Conservation (phyloP, 2,888 invertebrate genomes). For the Linnaemya vulpina region DNA sequence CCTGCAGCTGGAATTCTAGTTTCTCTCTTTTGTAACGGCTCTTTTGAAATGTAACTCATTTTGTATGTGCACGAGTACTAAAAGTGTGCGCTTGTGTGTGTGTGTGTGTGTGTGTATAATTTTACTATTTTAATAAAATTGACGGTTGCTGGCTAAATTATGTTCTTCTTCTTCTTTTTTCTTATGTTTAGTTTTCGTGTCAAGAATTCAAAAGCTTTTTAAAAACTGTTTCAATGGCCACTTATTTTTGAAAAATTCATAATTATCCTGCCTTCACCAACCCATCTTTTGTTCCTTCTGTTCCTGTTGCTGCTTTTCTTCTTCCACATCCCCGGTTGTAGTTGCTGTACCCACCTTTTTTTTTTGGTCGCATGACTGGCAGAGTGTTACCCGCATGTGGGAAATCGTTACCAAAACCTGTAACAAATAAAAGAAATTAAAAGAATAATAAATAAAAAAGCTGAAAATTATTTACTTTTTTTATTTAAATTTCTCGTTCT, state of each 20-base stretch:
- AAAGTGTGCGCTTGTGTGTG: too few species aligned
- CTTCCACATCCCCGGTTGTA: not conserved
- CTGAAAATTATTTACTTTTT: constrained; percentile 8
- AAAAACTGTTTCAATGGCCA: constrained; percentile 66
- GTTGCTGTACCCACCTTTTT: constrained; percentile 4
- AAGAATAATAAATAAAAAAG: too few species aligned
- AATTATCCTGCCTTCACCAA: constrained; percentile 54
- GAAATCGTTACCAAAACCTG: constrained; percentile 10
- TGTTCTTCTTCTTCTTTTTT: not conserved
- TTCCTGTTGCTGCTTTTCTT: not conserved
- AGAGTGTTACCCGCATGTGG: constrained; percentile 23
- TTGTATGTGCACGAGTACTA: not conserved
- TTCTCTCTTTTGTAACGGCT: not conserved
- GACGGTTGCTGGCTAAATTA: constrained; percentile 9
- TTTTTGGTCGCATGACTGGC: not conserved
- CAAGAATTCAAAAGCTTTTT: constrained; percentile 64
- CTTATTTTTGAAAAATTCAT: constrained; percentile 63
- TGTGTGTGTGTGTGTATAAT: not conserved
- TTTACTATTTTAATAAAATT: constrained; percentile 31
- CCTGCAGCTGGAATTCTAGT: not conserved
- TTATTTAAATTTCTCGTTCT: not conserved
- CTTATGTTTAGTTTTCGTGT: constrained; percentile 61
- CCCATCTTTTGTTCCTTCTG: not conserved
- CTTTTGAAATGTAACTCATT: not conserved
- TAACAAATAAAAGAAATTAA: too few species aligned